A percentile compares a stretch with the other conserved stretches of the same genome.
These are phyloP conservation scores for Phyllostomus discolor DNA, from an alignment of 2,113 vertebrate species.

Conservation along the genomic window DNA sequence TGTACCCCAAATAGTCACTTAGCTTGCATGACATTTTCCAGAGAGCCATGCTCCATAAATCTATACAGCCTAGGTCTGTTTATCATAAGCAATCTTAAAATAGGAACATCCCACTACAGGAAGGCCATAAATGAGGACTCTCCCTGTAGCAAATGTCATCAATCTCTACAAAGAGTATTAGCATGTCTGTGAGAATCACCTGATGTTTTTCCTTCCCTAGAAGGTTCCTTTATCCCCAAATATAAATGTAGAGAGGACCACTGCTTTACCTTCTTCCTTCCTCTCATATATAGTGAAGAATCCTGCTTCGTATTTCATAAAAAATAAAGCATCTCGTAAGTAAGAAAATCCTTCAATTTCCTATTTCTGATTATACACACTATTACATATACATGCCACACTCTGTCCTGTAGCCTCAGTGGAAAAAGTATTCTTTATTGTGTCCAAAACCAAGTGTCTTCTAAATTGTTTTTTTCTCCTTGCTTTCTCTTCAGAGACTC, in stretches of 20 bases:
- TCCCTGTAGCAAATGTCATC: background rate
- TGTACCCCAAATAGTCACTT: background rate
- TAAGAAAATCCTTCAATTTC: background rate
- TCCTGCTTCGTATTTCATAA: background rate
- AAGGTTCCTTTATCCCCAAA: background rate
- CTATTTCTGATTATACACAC: background rate
- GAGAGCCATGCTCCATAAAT: background rate
- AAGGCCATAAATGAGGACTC: background rate
- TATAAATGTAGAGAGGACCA: background rate
- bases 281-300: background rate
- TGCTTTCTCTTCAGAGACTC: background rate
- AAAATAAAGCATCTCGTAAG: background rate
- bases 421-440: background rate
- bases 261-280: background rate
- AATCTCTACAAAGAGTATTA: background rate
- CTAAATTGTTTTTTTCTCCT: background rate
- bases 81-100: background rate
- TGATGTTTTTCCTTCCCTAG: background rate
- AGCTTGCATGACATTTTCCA: background rate
- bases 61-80: background rate
- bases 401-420: background rate
- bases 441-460: background rate
- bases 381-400: background rate
- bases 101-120: background rate
- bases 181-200: background rate